phyloP scores from a whole-genome alignment of 2,113 vertebrate species.

The Maccullochella peelii region DNA sequence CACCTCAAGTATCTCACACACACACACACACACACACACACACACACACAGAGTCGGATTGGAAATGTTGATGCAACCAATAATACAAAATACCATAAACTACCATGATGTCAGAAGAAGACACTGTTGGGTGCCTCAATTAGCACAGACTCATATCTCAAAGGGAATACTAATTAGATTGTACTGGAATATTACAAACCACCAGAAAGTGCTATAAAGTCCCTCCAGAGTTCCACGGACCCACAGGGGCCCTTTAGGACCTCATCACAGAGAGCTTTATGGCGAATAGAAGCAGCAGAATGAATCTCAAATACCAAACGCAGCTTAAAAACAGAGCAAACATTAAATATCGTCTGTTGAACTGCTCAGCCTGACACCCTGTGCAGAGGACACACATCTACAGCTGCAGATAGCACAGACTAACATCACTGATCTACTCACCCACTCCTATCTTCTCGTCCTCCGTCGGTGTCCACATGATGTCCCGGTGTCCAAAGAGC shows the following conservation, averaged over 20 bases:
- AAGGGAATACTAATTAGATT: not conserved
- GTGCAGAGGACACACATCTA: not conserved
- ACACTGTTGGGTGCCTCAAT: not conserved
- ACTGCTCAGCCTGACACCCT: no score
- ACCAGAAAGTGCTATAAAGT: not conserved
- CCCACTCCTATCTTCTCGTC: slow-evolving; percentile 86
- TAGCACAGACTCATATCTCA: not conserved
- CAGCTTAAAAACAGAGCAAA: not conserved
- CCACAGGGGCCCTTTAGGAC: not conserved
- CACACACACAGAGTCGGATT: no score
- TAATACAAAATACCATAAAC: not conserved
- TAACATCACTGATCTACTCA: slow-evolving; percentile 64
- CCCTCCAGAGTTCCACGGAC: not conserved
- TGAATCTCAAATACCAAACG: not conserved
- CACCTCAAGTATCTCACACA: not conserved
- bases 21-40: no score
- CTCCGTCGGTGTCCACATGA: slow-evolving; percentile 86
- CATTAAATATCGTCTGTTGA: not conserved
- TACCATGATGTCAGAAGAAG: not conserved
- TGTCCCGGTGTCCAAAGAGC: slow-evolving; percentile 51
- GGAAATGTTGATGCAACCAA: not conserved
- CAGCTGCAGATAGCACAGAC: not conserved
- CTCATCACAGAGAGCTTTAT: not conserved
- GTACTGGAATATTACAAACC: not conserved
- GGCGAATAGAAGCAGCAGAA: not conserved